phyloP scores from a whole-genome alignment of 2,797 vertebrate genomes.

The Leucoraja ocellata region DNA sequence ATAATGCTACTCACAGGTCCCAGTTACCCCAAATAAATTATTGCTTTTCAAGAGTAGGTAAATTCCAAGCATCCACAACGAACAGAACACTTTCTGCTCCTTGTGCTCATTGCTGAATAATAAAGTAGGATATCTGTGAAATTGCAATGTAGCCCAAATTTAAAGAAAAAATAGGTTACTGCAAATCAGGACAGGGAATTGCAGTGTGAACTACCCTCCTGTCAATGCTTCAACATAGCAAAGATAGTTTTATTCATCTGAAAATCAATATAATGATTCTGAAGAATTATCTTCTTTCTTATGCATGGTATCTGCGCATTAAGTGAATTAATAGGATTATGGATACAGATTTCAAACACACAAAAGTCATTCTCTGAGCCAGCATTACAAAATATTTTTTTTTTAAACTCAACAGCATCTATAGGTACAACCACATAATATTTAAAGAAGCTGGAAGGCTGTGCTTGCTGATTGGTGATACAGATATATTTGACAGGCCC shows the following conservation, averaged over 20 bases:
- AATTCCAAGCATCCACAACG: background rate
- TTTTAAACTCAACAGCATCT: background rate
- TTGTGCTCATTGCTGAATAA: constrained; percentile 16
- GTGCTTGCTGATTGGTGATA: background rate
- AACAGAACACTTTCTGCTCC: background rate
- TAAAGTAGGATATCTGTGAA: constrained; percentile 33
- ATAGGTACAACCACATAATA: background rate
- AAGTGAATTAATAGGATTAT: background rate
- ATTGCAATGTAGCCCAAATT: constrained; percentile 18
- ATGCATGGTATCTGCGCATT: background rate
- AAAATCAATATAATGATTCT: constrained; percentile 33
- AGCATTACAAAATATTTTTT: background rate
- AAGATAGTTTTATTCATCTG: constrained; percentile 25
- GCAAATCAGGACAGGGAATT: constrained; percentile 9
- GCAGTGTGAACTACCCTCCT: background rate
- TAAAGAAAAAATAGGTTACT: constrained; percentile 34
- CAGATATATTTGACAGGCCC: background rate
- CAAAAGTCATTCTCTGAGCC: background rate
- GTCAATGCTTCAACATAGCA: constrained; percentile 22
- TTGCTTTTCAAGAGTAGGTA: background rate
- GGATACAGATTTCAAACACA: background rate
- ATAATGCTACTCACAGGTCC: constrained; percentile 18
- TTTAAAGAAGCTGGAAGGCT: too few relatives aligned
- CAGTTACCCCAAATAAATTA: background rate
- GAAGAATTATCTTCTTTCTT: constrained; percentile 12